phyloP scores from a whole-genome alignment of 2,888 invertebrate genomes.

The Hypercompe scribonia region DNA sequence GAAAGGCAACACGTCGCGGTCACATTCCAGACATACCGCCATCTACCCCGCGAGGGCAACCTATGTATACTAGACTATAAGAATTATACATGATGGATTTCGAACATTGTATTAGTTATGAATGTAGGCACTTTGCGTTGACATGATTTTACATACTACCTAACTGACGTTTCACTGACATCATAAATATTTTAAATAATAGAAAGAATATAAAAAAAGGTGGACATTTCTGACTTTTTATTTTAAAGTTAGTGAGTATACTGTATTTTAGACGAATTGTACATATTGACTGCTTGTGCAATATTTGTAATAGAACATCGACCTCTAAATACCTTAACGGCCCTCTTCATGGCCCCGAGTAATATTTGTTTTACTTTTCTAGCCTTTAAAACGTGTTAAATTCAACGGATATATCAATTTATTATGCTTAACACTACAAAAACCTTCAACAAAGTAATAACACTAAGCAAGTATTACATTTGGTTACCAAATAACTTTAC shows the following conservation, averaged over 20 bases:
- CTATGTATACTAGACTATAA: conserved; percentile 5
- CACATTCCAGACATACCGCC: conserved; percentile 64
- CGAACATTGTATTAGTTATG: background rate
- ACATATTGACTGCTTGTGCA: background rate
- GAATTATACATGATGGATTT: background rate
- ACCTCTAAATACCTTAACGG: background rate
- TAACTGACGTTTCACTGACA: no score
- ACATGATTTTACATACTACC: no score
- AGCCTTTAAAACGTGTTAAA: background rate
- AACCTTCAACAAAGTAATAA: background rate
- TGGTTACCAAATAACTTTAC: background rate
- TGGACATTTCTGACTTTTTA: no score
- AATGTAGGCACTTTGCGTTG: background rate
- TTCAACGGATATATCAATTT: background rate
- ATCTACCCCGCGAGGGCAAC: conserved; percentile 40
- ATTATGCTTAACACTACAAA: background rate
- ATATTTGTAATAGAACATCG: background rate
- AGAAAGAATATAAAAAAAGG: no score
- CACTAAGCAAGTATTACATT: background rate
- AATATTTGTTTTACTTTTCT: background rate
- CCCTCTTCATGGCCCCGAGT: background rate
- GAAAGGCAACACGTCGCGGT: conserved; percentile 63
- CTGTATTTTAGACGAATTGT: background rate
- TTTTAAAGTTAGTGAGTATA: background rate
- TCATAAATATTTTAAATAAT: no score